Evolutionary conservation across 2,797 vertebrate species (phyloP).

Genomic region (Merluccius polli): DNA sequence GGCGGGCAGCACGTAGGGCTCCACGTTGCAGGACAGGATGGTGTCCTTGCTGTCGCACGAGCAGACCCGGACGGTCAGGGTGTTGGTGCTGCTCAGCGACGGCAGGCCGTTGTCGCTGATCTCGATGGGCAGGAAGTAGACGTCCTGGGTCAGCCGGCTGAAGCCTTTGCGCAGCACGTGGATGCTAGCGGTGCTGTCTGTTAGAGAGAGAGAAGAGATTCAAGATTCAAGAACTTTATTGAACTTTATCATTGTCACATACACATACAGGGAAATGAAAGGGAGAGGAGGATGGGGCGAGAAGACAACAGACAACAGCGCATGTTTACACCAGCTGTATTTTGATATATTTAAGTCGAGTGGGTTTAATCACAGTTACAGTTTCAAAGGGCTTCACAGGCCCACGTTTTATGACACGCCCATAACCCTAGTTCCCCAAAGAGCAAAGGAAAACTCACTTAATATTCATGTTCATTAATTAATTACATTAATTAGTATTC

Average conservation of each 20-base stretch:
- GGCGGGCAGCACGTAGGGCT: constrained; percentile 84
- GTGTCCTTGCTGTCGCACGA: constrained; percentile 83
- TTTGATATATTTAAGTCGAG: too few species aligned
- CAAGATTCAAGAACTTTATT: too few species aligned
- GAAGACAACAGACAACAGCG: too few species aligned
- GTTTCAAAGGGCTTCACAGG: too few species aligned
- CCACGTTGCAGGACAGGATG: constrained; percentile 87
- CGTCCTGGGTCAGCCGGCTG: constrained; percentile 85
- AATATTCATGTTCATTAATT: neutral
- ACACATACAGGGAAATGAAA: too few species aligned
- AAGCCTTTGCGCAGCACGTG: constrained; percentile 86
- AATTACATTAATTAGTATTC: neutral
- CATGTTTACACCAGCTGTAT: too few species aligned
- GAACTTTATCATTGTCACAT: too few species aligned
- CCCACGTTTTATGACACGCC: too few species aligned
- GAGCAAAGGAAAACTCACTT: neutral
- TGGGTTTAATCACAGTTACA: neutral
- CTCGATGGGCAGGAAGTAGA: constrained; percentile 87
- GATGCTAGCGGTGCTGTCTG: constrained; percentile 90
- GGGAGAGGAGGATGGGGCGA: neutral
- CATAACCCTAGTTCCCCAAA: neutral
- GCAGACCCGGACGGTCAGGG: constrained; percentile 88
- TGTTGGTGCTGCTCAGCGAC: constrained; percentile 88
- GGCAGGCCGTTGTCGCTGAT: constrained; percentile 90
- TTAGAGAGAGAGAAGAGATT: neutral